A percentile compares a stretch with the other conserved stretches of the same genome.
phyloP scores from a whole-genome alignment of 1,140 invertebrate genomes.

The Trachymyrmex septentrionalis region DNA sequence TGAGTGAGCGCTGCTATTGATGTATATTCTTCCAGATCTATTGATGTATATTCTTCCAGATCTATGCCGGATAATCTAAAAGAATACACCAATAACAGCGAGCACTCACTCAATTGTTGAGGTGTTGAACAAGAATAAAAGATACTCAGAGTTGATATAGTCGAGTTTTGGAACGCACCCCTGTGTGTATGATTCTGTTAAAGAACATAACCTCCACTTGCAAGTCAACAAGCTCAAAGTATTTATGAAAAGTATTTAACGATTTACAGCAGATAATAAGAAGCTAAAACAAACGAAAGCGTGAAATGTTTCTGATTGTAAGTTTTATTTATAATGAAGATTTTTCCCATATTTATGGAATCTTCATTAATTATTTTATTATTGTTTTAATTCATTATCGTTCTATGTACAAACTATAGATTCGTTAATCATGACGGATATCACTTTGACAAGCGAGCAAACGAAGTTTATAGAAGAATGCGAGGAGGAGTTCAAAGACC shows the following conservation, averaged over 20 bases:
- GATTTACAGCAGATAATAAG: not conserved
- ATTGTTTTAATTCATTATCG: not conserved
- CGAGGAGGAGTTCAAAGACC: slow-evolving; percentile 86
- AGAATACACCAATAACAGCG: too few relatives aligned
- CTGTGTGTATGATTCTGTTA: too few relatives aligned
- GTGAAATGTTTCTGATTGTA: slow-evolving; percentile 4
- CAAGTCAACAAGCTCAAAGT: not conserved
- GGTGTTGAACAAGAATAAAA: too few relatives aligned
- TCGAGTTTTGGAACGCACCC: too few relatives aligned
- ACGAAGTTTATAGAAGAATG: slow-evolving; percentile 86
- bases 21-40: too few relatives aligned
- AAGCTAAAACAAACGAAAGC: not conserved
- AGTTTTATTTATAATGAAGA: not conserved
- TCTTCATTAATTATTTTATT: not conserved
- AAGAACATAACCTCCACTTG: slow-evolving; percentile 5
- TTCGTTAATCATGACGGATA: slow-evolving; percentile 45
- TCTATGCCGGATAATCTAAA: too few relatives aligned
- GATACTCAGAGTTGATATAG: too few relatives aligned
- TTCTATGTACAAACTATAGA: slow-evolving; percentile 5
- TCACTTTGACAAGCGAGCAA: slow-evolving; percentile 69
- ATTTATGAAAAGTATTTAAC: not conserved
- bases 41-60: too few relatives aligned
- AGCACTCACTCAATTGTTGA: too few relatives aligned
- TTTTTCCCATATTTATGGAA: not conserved
- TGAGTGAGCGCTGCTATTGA: too few relatives aligned